These are phyloP conservation scores for Prolemur simus DNA, from an alignment of 2,113 vertebrate species.

Conservation along the genomic window DNA sequence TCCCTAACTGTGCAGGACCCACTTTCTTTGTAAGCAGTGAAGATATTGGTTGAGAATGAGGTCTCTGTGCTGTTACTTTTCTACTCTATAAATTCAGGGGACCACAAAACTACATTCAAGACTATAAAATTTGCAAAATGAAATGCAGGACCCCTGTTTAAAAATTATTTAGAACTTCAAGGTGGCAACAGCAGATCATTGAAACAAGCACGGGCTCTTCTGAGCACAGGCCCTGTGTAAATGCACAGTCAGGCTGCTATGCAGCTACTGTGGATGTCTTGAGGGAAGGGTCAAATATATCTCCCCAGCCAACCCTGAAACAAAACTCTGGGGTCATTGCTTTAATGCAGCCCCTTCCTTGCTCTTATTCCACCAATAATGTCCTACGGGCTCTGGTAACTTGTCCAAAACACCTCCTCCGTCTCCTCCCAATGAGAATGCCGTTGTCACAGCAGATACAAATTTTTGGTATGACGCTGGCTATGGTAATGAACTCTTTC, in stretches of 20 bases:
- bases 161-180: not conserved
- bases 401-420: not conserved
- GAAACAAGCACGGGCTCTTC: not conserved
- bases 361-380: not conserved
- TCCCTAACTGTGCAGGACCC: not conserved
- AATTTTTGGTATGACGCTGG: not conserved
- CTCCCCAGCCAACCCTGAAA: not conserved
- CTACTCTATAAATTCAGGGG: not conserved
- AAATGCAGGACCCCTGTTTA: not conserved
- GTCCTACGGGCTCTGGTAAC: not conserved
- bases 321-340: not conserved
- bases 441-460: not conserved
- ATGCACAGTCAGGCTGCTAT: not conserved
- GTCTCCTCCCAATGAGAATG: not conserved
- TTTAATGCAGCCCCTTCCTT: not conserved
- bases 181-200: not conserved
- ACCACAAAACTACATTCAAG: not conserved
- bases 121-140: not conserved
- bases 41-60: not conserved
- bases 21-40: not conserved
- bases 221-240: not conserved
- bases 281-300: not conserved
- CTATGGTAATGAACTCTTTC: not conserved
- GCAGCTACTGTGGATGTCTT: not conserved
- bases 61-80: not conserved